A percentile compares a stretch with the other conserved stretches of the same genome.
phyloP scores from a whole-genome alignment of 2,888 invertebrate genomes.

The Mactromeris polynyma region DNA sequence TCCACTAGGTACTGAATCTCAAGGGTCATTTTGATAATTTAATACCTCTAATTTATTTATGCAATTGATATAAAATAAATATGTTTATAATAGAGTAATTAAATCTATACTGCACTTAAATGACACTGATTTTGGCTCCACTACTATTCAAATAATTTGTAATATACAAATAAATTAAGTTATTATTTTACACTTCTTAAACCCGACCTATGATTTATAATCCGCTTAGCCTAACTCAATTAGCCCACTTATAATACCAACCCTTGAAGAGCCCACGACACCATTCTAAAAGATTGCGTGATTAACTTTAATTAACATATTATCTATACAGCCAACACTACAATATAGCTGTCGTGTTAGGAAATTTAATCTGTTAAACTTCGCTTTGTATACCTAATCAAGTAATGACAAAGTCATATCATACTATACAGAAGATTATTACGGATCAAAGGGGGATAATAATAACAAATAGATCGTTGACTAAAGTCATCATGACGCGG shows the following conservation, averaged over 20 bases:
- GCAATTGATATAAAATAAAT: too few species aligned
- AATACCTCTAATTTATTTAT: too few species aligned
- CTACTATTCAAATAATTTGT: neutral
- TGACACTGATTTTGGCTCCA: neutral
- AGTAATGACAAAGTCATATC: slow-evolving; percentile 36
- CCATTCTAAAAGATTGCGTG: slow-evolving; percentile 17
- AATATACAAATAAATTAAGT: neutral
- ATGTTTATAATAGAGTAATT: too few species aligned
- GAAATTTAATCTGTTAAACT: slow-evolving; percentile 38
- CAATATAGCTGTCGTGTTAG: neutral
- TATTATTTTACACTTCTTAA: neutral
- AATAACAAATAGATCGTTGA: slow-evolving; percentile 45
- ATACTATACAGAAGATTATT: slow-evolving; percentile 25
- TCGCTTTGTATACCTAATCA: slow-evolving; percentile 35
- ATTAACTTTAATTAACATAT: slow-evolving; percentile 32
- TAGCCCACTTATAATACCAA: neutral
- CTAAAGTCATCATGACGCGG: slow-evolving; percentile 44
- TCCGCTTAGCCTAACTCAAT: neutral
- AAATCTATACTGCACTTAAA: neutral
- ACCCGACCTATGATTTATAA: neutral
- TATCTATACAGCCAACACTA: neutral
- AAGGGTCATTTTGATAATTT: too few species aligned
- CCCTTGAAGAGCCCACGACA: neutral
- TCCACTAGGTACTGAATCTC: too few species aligned
- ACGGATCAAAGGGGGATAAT: slow-evolving; percentile 50